These are phyloP conservation scores for Falcaria lacertinaria DNA, from an alignment of 2,888 invertebrate species.

Conservation along the genomic window DNA sequence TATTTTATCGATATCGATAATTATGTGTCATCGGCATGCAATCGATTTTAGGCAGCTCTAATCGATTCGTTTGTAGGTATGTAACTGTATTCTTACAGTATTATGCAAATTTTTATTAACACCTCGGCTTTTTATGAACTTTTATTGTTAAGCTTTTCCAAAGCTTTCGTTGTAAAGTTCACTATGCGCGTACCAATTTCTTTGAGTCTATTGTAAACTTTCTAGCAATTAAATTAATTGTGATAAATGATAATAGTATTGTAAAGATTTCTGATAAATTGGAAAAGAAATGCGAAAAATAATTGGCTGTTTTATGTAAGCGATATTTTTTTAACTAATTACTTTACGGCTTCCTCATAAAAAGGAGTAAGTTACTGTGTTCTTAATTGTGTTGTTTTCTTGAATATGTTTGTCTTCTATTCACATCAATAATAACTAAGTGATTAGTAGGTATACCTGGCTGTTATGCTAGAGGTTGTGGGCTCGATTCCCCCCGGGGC, in stretches of 20 bases:
- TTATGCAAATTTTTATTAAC: slow-evolving; percentile 3
- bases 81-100: slow-evolving; percentile 1
- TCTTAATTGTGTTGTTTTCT: too few species aligned
- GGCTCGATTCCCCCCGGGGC: too few species aligned
- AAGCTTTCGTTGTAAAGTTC: background rate
- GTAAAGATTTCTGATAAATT: background rate
- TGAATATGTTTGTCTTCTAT: too few species aligned
- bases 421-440: too few species aligned
- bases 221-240: background rate
- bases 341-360: background rate
- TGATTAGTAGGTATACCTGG: too few species aligned
- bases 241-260: background rate
- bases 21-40: background rate
- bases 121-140: slow-evolving; percentile 1
- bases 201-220: background rate
- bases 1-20: slow-evolving; percentile 1
- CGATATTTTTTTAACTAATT: background rate
- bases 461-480: too few species aligned
- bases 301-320: background rate
- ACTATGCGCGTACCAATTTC: background rate
- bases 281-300: background rate
- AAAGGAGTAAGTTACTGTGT: background rate
- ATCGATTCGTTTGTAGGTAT: background rate
- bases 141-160: slow-evolving; percentile 1
- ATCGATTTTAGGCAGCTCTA: background rate